Conservation (phyloP, 2,888 invertebrate species). For the Lacanobia wlatinum region DNA sequence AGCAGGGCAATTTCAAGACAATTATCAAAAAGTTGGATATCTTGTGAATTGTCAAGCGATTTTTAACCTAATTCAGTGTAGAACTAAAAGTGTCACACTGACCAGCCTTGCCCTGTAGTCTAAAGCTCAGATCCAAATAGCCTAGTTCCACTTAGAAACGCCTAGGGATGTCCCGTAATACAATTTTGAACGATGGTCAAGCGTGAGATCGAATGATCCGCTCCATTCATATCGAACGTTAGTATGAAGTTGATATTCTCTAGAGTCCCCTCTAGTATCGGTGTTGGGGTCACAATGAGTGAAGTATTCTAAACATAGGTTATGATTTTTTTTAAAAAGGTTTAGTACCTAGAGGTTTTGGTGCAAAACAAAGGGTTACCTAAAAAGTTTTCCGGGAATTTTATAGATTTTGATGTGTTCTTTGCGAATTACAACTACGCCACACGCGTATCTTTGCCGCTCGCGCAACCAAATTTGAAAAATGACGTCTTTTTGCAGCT, state of each 20-base stretch:
- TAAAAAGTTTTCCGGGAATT: no score
- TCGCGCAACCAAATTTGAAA: no score
- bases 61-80: neutral
- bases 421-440: no score
- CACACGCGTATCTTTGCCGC: no score
- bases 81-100: neutral
- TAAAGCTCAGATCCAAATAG: neutral
- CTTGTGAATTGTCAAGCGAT: neutral
- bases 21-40: neutral
- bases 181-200: constrained; percentile 26
- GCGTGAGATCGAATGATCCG: constrained; percentile 19
- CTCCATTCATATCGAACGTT: constrained; percentile 9
- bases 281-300: constrained; percentile 4
- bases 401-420: no score
- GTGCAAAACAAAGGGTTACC: no score
- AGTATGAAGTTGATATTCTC: constrained; percentile 25
- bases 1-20: no score
- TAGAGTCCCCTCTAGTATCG: neutral
- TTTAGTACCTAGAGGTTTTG: no score
- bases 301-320: no score
- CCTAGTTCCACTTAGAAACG: neutral
- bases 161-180: constrained; percentile 25
- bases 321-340: no score
- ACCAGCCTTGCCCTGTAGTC: neutral
- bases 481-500: no score